A percentile compares a stretch with the other conserved stretches of the same genome.
These are phyloP conservation scores for Gymnothorax reevesii DNA, from an alignment of 2,797 vertebrate species.

Conservation along the genomic window DNA sequence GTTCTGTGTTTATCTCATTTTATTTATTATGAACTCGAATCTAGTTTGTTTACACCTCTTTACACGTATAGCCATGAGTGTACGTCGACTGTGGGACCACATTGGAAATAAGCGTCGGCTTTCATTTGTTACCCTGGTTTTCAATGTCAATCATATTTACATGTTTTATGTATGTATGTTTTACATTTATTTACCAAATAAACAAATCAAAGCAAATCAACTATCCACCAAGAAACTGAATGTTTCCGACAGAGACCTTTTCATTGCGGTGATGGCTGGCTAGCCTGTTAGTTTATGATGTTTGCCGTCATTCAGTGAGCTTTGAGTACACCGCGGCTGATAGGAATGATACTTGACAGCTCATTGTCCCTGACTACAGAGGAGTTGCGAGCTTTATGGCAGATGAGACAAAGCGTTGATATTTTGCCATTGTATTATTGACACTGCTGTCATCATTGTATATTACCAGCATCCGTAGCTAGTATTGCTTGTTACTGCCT, in stretches of 20 bases:
- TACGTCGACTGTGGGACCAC: too few relatives aligned
- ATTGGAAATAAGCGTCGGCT: too few relatives aligned
- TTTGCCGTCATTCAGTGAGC: too few relatives aligned
- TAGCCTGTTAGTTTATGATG: background rate
- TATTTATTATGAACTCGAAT: too few relatives aligned
- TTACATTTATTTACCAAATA: too few relatives aligned
- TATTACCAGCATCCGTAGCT: background rate
- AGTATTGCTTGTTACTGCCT: background rate
- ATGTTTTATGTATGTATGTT: too few relatives aligned
- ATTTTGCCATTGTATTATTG: background rate
- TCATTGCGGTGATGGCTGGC: background rate
- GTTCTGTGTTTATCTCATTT: too few relatives aligned
- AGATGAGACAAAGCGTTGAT: background rate
- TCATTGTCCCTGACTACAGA: background rate
- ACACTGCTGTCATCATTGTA: background rate
- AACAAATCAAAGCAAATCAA: too few relatives aligned
- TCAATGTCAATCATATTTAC: too few relatives aligned
- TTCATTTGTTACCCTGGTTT: too few relatives aligned
- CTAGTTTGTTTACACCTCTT: too few relatives aligned
- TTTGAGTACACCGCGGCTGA: background rate
- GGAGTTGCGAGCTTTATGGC: background rate
- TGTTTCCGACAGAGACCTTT: background rate
- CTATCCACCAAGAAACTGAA: background rate
- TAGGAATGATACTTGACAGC: background rate
- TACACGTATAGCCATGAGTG: too few relatives aligned